Base-by-base conservation (phyloP, 2,888 invertebrate genomes). In the Spodoptera exigua region DNA sequence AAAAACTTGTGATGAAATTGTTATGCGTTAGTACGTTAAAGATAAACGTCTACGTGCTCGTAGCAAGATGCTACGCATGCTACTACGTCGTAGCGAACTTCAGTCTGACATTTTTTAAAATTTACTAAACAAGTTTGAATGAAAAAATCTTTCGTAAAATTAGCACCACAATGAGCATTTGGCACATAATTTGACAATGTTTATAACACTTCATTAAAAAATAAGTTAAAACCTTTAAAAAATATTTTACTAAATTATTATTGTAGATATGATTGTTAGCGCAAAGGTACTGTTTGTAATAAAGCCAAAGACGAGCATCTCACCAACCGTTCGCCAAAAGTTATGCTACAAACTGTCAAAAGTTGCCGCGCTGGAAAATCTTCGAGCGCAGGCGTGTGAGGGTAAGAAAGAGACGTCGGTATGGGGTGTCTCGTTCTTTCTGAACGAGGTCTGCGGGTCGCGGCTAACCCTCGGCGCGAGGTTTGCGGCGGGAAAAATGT, bases 401-500 rank as follows among this genome's bases (percentile, higher is more conserved):
- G 86, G 79, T 3, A 69, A 71, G 80, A 89, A 76, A 69, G 81
- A 78, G 76, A 79, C 69, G 67, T 61, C 53, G 39, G 45, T 51
- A 82, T 80, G 62, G 69, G 80, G 70, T 73, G 60, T 90, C 91
- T 84, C 88, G 73, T 73, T 91, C 84, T 69, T 78, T 57, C 87
- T 78, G 88, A 91, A 91, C 92, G 91, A 90, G 89, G 91, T 94
- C 94, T 94, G 94, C 93, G 93, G 94, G 89, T 84, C 91, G 94
- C 92, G 94, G 94, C 94, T 94, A 94, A 94, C 94, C 94, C 86
- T 90, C 91, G 90, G 93, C 92, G 93, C 94, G 92, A 92, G 94
- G 94, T 94, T 94, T 94, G 94, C 89, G 94, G 94, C 94, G 92
- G 93, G 89, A 93, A 93, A 94, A 94, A 94, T 94, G 94, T 94